Percentiles rank a stretch among this genome's conserved stretches.
phyloP scores from a whole-genome alignment of 2,113 vertebrate species.

The Miniopterus natalensis region DNA sequence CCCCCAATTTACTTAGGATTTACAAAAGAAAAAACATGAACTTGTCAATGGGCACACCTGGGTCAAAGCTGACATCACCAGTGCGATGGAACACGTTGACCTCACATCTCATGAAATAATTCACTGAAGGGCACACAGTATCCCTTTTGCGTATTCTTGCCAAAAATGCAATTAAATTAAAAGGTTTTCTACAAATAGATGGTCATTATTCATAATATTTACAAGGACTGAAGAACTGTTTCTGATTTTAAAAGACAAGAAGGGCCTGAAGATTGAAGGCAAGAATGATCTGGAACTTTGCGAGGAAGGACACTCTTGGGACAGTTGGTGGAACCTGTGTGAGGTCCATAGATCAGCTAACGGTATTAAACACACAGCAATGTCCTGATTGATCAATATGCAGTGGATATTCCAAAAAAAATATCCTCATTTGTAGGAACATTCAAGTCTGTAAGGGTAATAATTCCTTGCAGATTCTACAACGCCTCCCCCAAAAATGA shows the following conservation, averaged over 20 bases:
- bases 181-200: neutral
- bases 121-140: neutral
- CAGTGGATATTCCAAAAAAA: neutral
- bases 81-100: neutral
- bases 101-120: neutral
- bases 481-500: neutral
- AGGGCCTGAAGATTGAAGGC: neutral
- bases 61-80: neutral
- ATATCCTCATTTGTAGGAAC: neutral
- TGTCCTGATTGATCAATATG: neutral
- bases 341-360: neutral
- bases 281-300: neutral
- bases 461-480: neutral
- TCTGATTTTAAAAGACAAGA: neutral
- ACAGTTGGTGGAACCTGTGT: neutral
- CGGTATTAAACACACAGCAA: fast-evolving
- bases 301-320: neutral
- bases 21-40: neutral
- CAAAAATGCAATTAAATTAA: neutral
- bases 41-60: neutral
- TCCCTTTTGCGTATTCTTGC: neutral
- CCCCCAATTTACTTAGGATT: neutral
- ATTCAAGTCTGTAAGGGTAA: neutral
- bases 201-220: neutral
- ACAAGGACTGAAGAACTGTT: neutral